Percentiles rank a stretch among this genome's conserved stretches.
Conservation (phyloP, 2,888 invertebrate species). For the Isotomurus palustris region DNA sequence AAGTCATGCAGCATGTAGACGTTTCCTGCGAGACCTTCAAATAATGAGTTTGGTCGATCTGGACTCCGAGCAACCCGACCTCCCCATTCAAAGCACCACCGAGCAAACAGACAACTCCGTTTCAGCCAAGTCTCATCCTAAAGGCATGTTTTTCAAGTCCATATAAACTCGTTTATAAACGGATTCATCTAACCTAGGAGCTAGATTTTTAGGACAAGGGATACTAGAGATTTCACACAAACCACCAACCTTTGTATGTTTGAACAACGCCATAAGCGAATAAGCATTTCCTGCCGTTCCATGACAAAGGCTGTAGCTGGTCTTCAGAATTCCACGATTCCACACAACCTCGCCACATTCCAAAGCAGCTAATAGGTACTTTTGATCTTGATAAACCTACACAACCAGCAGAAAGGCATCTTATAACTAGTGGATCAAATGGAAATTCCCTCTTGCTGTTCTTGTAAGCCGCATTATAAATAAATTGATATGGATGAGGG, state of each 20-base stretch:
- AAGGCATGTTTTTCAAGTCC: too few species aligned
- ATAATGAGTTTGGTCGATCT: constrained; percentile 75
- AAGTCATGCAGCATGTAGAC: constrained; percentile 71
- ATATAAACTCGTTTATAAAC: too few species aligned
- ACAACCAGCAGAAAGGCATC: too few species aligned
- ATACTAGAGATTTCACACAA: background rate
- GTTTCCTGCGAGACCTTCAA: constrained; percentile 75
- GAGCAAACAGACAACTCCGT: constrained; percentile 71
- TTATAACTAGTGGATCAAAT: too few species aligned
- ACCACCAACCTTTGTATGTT: constrained; percentile 62
- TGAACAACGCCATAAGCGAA: constrained; percentile 70
- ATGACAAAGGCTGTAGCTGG: constrained; percentile 84
- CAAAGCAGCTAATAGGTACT: constrained; percentile 65
- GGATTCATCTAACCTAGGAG: too few species aligned
- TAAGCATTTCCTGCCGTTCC: constrained; percentile 85
- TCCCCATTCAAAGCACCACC: constrained; percentile 73
- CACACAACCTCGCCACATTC: constrained; percentile 73
- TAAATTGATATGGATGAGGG: background rate
- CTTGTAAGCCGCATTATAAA: background rate
- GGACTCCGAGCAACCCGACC: constrained; percentile 59
- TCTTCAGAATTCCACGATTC: constrained; percentile 71
- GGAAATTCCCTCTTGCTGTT: background rate
- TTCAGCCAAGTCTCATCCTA: constrained; percentile 68
- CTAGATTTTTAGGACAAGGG: background rate
- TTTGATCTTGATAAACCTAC: constrained; percentile 64